A percentile compares a stretch with the other conserved stretches of the same genome.
Evolutionary conservation across 2,888 invertebrate species (phyloP).

Genomic region (Apamea sordens): DNA sequence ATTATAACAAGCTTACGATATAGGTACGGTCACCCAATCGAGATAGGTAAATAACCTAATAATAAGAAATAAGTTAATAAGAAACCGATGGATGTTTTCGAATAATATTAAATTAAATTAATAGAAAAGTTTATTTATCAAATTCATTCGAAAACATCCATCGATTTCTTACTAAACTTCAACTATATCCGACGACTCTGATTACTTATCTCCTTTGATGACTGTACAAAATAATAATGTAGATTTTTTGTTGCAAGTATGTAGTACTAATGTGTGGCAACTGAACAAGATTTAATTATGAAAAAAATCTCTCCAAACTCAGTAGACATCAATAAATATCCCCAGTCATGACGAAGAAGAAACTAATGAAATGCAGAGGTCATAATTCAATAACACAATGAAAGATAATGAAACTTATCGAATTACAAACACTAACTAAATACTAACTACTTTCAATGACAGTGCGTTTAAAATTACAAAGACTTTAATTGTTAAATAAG

Average conservation of each 20-base stretch:
- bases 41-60: no score
- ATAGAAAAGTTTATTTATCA: no score
- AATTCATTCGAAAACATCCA: no score
- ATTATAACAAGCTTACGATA: neutral
- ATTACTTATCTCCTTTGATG: no score
- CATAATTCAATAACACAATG: neutral
- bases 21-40: neutral
- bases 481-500: constrained; percentile 10
- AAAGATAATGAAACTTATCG: constrained; percentile 17
- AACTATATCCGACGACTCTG: no score
- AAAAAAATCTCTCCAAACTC: neutral
- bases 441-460: constrained; percentile 23
- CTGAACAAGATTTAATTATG: neutral
- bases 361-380: constrained; percentile 15
- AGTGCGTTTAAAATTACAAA: constrained; percentile 26
- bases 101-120: no score
- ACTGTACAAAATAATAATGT: neutral
- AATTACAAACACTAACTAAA: constrained; percentile 13
- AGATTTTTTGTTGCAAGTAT: neutral
- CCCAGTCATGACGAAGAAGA: neutral
- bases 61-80: no score
- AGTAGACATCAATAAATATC: neutral
- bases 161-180: no score
- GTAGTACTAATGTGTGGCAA: neutral
- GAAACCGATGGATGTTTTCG: no score